Percentiles rank a stretch among this genome's conserved stretches.
Conservation (phyloP, 2,888 invertebrate genomes). For the Synanthedon andrenaeformis region DNA sequence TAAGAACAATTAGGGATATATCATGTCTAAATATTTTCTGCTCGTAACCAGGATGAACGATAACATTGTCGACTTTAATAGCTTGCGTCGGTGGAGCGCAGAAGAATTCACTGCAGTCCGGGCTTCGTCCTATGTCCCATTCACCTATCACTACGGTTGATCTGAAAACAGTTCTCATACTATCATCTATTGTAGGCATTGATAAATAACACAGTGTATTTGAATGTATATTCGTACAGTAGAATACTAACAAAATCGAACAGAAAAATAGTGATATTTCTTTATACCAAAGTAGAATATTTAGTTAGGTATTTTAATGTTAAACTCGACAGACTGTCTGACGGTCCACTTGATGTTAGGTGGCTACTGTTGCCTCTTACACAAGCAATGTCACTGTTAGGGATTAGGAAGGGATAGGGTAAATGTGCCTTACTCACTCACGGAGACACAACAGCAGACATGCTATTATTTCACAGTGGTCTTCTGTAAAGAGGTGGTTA, state of each 20-base stretch:
- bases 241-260: neutral
- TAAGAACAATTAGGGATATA: conserved; percentile 79
- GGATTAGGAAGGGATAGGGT: too few relatives aligned
- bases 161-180: conserved; percentile 42
- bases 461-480: too few relatives aligned
- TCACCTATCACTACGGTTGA: conserved; percentile 81
- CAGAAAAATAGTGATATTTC: neutral
- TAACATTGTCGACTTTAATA: conserved; percentile 78
- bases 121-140: conserved; percentile 77
- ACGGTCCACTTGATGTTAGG: too few relatives aligned
- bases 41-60: conserved; percentile 83
- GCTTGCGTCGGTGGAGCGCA: conserved; percentile 80
- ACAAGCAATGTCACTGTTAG: too few relatives aligned
- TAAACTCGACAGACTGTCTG: too few relatives aligned
- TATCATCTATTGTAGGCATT: too few relatives aligned
- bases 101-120: conserved; percentile 81
- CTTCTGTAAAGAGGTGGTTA: too few relatives aligned
- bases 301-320: too few relatives aligned
- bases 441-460: too few relatives aligned
- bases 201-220: neutral
- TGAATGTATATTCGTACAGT: neutral
- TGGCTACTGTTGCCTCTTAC: too few relatives aligned
- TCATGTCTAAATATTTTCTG: conserved; percentile 76
- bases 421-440: too few relatives aligned
- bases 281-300: too few relatives aligned